Evolutionary conservation across 2,113 vertebrate species (phyloP), one percentile per base, ranked within the genome.

Genomic region (Strigops habroptila): DNA sequence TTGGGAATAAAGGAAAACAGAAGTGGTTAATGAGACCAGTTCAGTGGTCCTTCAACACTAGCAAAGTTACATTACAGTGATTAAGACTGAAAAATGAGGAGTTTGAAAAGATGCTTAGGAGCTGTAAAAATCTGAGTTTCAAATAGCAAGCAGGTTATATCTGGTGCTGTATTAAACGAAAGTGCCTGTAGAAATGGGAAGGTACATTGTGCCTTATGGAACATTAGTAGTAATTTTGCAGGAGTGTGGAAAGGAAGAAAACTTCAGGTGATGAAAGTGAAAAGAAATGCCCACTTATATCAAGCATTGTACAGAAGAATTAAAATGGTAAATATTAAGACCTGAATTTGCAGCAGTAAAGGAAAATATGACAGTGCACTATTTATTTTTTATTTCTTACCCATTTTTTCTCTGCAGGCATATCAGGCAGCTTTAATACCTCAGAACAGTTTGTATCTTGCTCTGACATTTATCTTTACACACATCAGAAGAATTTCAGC

Each of bases 51-150:
- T 96, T 96, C 65, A 90, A 53, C 30, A 24, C 43, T 10, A 44
- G 46, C 16, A 70, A 95, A 95, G 53, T 60, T 77, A 48, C n/a
- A 64, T 86, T 93, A 68, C 51, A 92, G 37, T 94, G 62, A 95
- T 95, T 93, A 92, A 88, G 84, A 91, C 89, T 90, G 86, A 91
- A 91, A 92, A 86, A 88, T 3, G 22, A 53, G 49, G 62, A 55
- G 22, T 43, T 31, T 86, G 67, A 68, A 81, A 70, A 84, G 33
- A 18, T 84, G 31, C 48, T 90, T 33, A 33, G 39, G 51, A 78
- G 64, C 43, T 86, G 53, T 83, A 74, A 79, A 90, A 91, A 57
- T 12, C 6, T 49, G 19, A 85, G 18, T 83, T 93, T 35, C 70
- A 94, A 80, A 95, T 68, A 95, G 43, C 3, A 1, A 55, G 9